phyloP scores from a whole-genome alignment of 1,140 invertebrate genomes.

The Brachionus asplanchnoidis region DNA sequence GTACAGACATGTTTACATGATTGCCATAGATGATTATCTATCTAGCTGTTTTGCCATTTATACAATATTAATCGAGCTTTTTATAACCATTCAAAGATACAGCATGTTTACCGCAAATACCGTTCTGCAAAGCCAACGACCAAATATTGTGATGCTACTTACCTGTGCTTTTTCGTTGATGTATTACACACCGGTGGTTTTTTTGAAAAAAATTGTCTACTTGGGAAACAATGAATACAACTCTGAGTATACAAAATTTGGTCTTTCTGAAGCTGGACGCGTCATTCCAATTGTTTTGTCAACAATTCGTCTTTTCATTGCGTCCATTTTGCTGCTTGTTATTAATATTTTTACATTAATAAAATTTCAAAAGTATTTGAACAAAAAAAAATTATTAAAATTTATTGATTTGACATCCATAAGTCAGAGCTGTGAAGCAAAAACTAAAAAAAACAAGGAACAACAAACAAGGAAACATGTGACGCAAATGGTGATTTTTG shows the following conservation, averaged over 20 bases:
- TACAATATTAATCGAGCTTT: neutral
- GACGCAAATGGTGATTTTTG: neutral
- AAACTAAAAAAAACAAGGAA: neutral
- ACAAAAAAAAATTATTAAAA: neutral
- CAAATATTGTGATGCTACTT: neutral
- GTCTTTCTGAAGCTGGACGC: neutral
- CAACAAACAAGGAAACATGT: neutral
- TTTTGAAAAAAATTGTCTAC: constrained; percentile 2
- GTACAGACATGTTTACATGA: neutral
- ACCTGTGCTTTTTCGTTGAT: neutral
- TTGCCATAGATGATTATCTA: neutral
- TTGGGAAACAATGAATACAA: neutral
- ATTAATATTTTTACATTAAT: constrained; percentile 2
- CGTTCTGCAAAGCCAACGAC: neutral
- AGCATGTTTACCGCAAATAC: neutral
- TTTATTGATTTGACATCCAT: neutral
- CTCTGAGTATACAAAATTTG: neutral
- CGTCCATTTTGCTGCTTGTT: neutral
- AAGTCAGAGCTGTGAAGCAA: neutral
- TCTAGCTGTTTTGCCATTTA: neutral
- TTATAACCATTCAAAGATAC: neutral
- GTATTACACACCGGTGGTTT: neutral
- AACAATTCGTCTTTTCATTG: neutral
- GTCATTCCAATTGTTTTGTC: constrained; percentile 6
- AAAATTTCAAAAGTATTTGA: neutral